A percentile compares a stretch with the other conserved stretches of the same genome.
Evolutionary conservation across 2,888 invertebrate genomes (phyloP).

Genomic region (Athalia rosae): DNA sequence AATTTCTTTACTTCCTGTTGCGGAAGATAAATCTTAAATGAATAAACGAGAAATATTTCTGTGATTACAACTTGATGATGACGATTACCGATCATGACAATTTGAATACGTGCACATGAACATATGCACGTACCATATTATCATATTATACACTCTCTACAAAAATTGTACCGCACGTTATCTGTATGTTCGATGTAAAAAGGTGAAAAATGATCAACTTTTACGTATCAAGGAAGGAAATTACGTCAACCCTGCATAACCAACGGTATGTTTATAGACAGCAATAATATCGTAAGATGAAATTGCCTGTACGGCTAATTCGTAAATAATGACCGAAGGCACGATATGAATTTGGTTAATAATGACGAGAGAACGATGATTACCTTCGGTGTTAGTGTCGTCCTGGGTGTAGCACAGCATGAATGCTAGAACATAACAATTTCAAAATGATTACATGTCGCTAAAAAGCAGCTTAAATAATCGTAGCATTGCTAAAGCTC

Average conservation of each 20-base stretch:
- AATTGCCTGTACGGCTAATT: too few relatives aligned
- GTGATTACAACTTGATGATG: conserved; percentile 26
- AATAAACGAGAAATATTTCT: conserved; percentile 51
- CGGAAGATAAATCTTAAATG: conserved; percentile 66
- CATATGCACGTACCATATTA: too few relatives aligned
- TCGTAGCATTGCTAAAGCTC: conserved; percentile 61
- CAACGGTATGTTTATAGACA: too few relatives aligned
- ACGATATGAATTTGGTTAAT: conserved; percentile 67
- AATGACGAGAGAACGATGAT: conserved; percentile 54
- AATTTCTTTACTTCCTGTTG: conserved; percentile 82
- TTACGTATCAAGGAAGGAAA: too few relatives aligned
- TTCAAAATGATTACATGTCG: conserved; percentile 54
- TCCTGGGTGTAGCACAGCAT: conserved; percentile 96
- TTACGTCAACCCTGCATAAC: too few relatives aligned
- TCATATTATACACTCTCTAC: too few relatives aligned
- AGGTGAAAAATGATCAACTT: too few relatives aligned
- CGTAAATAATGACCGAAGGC: conserved; percentile 71
- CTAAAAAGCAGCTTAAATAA: conserved; percentile 45
- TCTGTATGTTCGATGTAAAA: too few relatives aligned
- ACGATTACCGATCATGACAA: neutral
- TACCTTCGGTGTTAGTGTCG: conserved; percentile 93
- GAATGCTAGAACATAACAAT: conserved; percentile 87
- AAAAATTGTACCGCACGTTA: too few relatives aligned
- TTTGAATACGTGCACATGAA: neutral
- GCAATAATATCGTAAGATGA: conserved; percentile 68